Percentiles rank a stretch among this genome's conserved stretches.
Conservation (phyloP, 2,797 vertebrate genomes). For the Gastrophryne carolinensis region DNA sequence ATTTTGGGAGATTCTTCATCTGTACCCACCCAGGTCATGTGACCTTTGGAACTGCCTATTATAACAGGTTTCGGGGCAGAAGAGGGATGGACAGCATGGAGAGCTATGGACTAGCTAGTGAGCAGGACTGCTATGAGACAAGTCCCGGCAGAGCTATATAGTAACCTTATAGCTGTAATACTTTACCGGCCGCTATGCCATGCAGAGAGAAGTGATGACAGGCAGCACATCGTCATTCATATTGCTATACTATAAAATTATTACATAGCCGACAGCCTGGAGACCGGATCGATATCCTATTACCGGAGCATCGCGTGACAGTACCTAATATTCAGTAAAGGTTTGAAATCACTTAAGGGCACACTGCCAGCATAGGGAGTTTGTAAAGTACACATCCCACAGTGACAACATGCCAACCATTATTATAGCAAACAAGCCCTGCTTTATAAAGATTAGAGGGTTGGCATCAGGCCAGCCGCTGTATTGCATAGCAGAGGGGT, state of each 20-base stretch:
- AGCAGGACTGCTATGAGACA: no score
- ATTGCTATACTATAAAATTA: neutral
- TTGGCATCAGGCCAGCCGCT: conserved; percentile 6
- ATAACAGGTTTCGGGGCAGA: no score
- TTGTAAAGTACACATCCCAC: conserved; percentile 3
- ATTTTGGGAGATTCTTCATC: no score
- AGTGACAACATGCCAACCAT: conserved; percentile 22
- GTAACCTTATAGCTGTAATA: neutral
- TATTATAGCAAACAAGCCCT: conserved; percentile 4
- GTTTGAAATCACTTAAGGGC: neutral
- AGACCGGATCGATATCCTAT: neutral
- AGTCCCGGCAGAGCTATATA: neutral
- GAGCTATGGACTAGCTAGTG: no score
- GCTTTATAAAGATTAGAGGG: conserved; percentile 2
- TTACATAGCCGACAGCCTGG: neutral
- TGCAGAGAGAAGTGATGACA: neutral
- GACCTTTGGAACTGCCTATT: no score
- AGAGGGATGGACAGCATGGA: no score
- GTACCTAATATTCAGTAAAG: neutral
- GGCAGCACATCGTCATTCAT: neutral
- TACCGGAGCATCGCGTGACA: neutral
- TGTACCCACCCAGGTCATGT: no score
- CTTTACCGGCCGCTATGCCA: neutral
- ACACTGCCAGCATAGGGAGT: neutral
- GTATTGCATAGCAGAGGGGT: neutral